Base-by-base conservation (phyloP, 2,888 invertebrate genomes). In the Pterostichus niger region DNA sequence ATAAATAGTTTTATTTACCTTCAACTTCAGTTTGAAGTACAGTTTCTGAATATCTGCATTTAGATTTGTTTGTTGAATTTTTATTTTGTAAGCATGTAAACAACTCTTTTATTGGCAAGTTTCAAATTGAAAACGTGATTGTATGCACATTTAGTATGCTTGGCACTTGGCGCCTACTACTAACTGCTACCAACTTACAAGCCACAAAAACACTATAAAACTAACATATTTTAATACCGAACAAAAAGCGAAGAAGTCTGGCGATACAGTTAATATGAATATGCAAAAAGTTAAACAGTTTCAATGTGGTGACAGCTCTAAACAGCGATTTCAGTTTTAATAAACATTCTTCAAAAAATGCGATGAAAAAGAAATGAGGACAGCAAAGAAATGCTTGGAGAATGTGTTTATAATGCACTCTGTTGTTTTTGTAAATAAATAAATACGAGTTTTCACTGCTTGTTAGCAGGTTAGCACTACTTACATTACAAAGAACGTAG, bases 241-340 rank as follows among this genome's bases (percentile, higher is more conserved):
- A 68, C 40, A 68, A 68, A 61, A 68, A 68, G 40, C 35, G 33
- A 2, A 9, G 9, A 59, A 33, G 68, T 1, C 35, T 68, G 35
- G 11, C n/a, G 33, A 17, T 73, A 73, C 73, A 73, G 73, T 73
- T 73, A 73, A 73, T 73, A 73, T 68, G 68, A 68, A 73, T 73
- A 73, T 73, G 73, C 73, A 73, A 73, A 73, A 73, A 73, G 13
- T 24, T 46, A 46, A 73, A 44, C 73, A 73, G 46, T 24, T 68
- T 64, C 17, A 44, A 24, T 24, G 24, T 24, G 24, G 24, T 4
- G n/a, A 54, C 54, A 54, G 54, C 54, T 54, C 54, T 54, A 54
- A 54, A 54, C 44, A 40, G 17, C 13, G 35, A 68, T 68, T 68
- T 68, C 44, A 68, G 68, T 68, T 68, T 68, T 68, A 68, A 68